These are phyloP conservation scores for Orthonychiurus folsomi DNA, from an alignment of 2,888 invertebrate species.

Conservation along the genomic window DNA sequence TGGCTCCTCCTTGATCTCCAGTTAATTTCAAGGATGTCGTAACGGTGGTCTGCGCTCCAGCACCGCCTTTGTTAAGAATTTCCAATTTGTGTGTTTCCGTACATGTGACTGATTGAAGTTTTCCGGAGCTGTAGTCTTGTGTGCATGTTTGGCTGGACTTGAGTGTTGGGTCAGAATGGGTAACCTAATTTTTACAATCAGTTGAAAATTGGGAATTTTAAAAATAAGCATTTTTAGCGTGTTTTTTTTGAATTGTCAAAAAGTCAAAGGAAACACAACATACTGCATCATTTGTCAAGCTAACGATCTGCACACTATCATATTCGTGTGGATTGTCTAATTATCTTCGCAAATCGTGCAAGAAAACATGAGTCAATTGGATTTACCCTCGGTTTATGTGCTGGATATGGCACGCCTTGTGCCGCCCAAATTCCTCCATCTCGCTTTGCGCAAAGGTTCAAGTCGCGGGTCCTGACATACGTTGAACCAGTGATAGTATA, in stretches of 20 bases:
- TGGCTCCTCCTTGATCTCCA: background rate
- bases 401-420: conserved; percentile 5
- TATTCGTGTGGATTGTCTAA: no score
- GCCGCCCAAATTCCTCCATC: background rate
- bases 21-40: background rate
- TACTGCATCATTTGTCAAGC: no score
- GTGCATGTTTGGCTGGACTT: conserved; percentile 9
- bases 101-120: background rate
- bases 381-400: background rate
- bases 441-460: conserved; percentile 11
- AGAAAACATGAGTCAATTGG: no score
- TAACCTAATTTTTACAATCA: conserved; percentile 2
- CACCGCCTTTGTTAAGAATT: background rate
- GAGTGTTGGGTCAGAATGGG: conserved; percentile 4
- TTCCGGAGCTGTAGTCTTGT: conserved; percentile 8
- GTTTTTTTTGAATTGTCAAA: no score
- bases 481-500: conserved; percentile 2
- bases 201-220: background rate
- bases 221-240: no score
- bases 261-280: no score
- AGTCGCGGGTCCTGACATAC: conserved; percentile 7
- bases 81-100: conserved; percentile 6
- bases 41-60: background rate
- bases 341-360: no score
- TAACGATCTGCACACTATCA: no score